A percentile compares a stretch with the other conserved stretches of the same genome.
Conservation (phyloP, 2,797 vertebrate genomes). For the Yasuhikotakia modesta region DNA sequence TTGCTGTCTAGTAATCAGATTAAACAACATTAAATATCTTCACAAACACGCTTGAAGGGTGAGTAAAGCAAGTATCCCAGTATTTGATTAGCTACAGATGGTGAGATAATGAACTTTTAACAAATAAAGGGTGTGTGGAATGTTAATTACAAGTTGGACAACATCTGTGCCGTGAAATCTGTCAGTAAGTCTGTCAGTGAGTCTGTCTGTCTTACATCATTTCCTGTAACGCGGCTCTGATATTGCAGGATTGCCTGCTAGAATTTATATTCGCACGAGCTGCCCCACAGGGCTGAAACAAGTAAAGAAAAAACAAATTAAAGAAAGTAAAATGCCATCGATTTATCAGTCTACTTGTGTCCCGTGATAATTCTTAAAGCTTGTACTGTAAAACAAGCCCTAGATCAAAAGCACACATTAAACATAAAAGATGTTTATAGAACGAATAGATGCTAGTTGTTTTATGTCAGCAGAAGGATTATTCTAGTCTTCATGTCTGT, state of each 20-base stretch:
- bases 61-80: background rate
- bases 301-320: slow-evolving; percentile 13
- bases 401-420: slow-evolving; percentile 30
- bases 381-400: slow-evolving; percentile 32
- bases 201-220: background rate
- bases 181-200: background rate
- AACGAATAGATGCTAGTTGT: slow-evolving; percentile 37
- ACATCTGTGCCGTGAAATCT: background rate
- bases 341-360: slow-evolving; percentile 35
- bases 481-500: slow-evolving; percentile 30
- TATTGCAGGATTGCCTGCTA: background rate
- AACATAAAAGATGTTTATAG: background rate
- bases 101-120: slow-evolving; percentile 4
- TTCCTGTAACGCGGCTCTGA: background rate
- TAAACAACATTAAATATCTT: slow-evolving; percentile 9
- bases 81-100: background rate
- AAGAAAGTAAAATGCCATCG: slow-evolving; percentile 27
- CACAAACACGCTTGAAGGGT: background rate
- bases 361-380: slow-evolving; percentile 43
- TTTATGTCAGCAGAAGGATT: slow-evolving; percentile 31
- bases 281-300: slow-evolving; percentile 11
- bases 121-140: slow-evolving; percentile 3
- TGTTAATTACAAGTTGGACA: background rate
- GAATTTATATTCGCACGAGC: background rate
- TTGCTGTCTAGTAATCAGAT: background rate